A percentile compares a stretch with the other conserved stretches of the same genome.
Conservation (phyloP, 1,140 invertebrate genomes). For the Drosophila asahinai region DNA sequence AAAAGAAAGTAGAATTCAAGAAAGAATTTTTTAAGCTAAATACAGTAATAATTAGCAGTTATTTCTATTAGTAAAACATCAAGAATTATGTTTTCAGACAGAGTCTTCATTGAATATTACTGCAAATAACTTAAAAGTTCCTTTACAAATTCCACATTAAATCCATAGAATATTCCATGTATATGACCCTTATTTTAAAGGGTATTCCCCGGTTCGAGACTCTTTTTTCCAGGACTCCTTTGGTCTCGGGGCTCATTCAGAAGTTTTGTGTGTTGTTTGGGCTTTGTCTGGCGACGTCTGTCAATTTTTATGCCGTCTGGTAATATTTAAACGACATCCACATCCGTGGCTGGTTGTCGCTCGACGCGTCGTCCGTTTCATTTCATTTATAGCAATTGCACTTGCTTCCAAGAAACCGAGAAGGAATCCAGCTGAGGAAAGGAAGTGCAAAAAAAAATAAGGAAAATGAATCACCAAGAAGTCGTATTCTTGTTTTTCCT, state of each 20-base stretch:
- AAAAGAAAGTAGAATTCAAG: background rate
- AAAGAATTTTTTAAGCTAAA: background rate
- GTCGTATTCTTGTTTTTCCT: conserved; percentile 30
- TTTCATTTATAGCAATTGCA: conserved; percentile 69
- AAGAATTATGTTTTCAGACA: no score
- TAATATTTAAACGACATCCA: conserved; percentile 80
- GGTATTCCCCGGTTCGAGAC: background rate
- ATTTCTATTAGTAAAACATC: no score
- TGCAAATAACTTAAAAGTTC: no score
- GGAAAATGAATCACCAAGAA: conserved; percentile 53
- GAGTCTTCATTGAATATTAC: no score
- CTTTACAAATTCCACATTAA: no score
- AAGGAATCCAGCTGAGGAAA: conserved; percentile 23
- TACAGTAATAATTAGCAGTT: no score
- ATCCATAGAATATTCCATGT: no score
- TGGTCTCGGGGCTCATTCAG: conserved; percentile 43
- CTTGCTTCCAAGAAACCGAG: conserved; percentile 71
- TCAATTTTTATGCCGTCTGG: conserved; percentile 80
- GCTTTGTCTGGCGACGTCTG: conserved; percentile 74
- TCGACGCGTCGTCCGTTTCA: conserved; percentile 28
- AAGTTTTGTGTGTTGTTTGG: conserved; percentile 58
- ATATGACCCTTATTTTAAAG: background rate
- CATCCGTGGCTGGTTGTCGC: conserved; percentile 65
- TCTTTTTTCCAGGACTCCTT: conserved; percentile 1
- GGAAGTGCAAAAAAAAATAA: conserved; percentile 21